Evolutionary conservation across 2,888 invertebrate genomes (phyloP).

Genomic region (Drosophila quasianomalipes): DNA sequence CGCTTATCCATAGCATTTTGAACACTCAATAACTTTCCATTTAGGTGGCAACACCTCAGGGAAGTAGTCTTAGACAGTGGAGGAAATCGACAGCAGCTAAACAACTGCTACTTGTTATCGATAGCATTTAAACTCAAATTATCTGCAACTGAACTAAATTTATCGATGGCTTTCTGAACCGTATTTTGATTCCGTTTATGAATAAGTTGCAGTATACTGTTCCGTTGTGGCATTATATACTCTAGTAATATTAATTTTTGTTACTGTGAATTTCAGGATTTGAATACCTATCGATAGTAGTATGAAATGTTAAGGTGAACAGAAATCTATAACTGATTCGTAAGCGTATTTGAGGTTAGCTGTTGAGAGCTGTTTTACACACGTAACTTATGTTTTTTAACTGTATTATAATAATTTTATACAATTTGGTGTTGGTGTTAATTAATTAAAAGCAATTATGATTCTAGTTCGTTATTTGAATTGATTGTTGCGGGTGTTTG

Average conservation of each 20-base stretch:
- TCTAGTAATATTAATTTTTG: not conserved
- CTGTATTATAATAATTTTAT: conserved; percentile 38
- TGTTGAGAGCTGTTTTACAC: conserved; percentile 7
- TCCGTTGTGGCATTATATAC: not conserved
- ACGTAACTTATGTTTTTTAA: conserved; percentile 30
- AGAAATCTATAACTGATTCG: not conserved
- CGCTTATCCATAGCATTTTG: not conserved
- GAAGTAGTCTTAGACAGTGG: too few species aligned
- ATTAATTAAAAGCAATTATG: conserved; percentile 12
- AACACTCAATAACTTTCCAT: not conserved
- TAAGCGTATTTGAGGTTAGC: conserved; percentile 20
- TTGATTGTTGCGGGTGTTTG: conserved; percentile 40
- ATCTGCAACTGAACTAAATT: not conserved
- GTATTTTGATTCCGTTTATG: not conserved
- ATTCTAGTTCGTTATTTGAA: conserved; percentile 35
- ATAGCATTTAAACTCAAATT: not conserved
- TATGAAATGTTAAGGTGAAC: not conserved
- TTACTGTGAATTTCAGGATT: not conserved
- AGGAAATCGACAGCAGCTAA: not conserved
- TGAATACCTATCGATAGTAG: not conserved
- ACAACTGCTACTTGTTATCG: not conserved
- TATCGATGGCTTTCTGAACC: not conserved
- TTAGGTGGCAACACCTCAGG: not conserved
- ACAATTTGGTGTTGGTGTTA: conserved; percentile 49
- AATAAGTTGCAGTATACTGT: not conserved